phyloP scores from a whole-genome alignment of 2,113 vertebrate genomes.

The Agapornis roseicollis region DNA sequence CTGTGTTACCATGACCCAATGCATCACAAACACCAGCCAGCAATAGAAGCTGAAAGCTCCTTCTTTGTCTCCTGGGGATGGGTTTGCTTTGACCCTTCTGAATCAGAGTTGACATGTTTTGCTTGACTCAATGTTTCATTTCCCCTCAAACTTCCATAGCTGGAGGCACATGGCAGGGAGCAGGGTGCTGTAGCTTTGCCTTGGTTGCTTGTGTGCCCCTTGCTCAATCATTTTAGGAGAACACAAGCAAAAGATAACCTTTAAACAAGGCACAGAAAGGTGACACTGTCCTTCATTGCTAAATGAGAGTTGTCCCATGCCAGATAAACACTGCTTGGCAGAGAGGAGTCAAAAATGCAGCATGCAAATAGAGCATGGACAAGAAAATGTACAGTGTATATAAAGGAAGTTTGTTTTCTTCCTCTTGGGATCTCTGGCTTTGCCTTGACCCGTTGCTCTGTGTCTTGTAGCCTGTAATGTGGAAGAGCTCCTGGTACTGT shows the following conservation, averaged over 20 bases:
- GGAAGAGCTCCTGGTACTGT: background rate
- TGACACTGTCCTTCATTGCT: background rate
- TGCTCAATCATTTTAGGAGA: background rate
- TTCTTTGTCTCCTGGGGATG: background rate
- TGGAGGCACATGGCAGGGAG: background rate
- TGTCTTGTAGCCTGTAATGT: background rate
- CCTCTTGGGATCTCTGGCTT: background rate
- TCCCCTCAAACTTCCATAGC: background rate
- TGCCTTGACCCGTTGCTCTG: rapidly evolving
- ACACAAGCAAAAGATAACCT: background rate
- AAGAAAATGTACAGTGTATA: background rate
- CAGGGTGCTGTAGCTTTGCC: background rate
- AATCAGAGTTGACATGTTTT: background rate
- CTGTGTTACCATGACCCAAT: background rate
- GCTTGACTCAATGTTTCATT: background rate
- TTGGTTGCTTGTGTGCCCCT: background rate
- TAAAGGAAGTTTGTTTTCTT: background rate
- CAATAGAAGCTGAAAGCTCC: background rate
- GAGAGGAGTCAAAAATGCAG: background rate
- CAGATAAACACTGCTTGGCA: background rate
- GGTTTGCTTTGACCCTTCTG: background rate
- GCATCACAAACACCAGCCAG: background rate
- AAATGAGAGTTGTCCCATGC: background rate
- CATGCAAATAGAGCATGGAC: background rate
- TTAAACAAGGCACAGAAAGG: background rate